Evolutionary conservation across 2,797 vertebrate genomes (phyloP), one percentile per base, ranked within the genome.

Genomic region (Diceros bicornis): DNA sequence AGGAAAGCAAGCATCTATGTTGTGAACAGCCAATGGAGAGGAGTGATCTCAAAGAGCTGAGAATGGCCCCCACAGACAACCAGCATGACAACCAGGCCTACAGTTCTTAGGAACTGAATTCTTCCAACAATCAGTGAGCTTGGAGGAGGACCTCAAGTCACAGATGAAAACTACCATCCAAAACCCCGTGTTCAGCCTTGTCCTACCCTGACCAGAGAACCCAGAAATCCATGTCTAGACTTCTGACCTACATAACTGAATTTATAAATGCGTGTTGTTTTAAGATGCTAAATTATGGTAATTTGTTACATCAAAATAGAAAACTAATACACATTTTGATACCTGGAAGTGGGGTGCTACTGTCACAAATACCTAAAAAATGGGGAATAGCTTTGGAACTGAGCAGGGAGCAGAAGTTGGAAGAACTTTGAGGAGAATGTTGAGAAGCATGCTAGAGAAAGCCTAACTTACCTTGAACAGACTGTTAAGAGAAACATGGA

Each of bases 261-360:
- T 50, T 57, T 55, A 55, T 34, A 89, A 71, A 68, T 72, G 32
- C 12, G 7, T 75, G 11, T 68, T 29, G 16, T 50, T 87, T 85
- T 68, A 92, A 92, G 41, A 13, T 84, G 52, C 17, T 92, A 52
- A 59, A 95, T 29, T 72, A 47, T 64, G n/a, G 4, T 25, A 27
- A 69, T 59, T 34, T 85, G 34, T 85, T 81, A 69, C 13, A 61
- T 41, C 57, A n/a, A 0, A 81, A 44, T 72, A 77, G 55, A 83
- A 96, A 97, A 64, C 16, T 16, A 89, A 82, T 69, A 68, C 25
- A 93, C n/a, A 83, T 23, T 82, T 84, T n/a, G 7, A 32, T 91
- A 10, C 34, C 23, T 55, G 27, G 32, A 95, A 91, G 6, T 55
- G 23, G 25, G 7, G 11, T 92, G 18, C 25, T 59, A 44, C 7